These are phyloP conservation scores for Elymnias hypermnestra DNA, from an alignment of 1,140 invertebrate species.

Conservation along the genomic window DNA sequence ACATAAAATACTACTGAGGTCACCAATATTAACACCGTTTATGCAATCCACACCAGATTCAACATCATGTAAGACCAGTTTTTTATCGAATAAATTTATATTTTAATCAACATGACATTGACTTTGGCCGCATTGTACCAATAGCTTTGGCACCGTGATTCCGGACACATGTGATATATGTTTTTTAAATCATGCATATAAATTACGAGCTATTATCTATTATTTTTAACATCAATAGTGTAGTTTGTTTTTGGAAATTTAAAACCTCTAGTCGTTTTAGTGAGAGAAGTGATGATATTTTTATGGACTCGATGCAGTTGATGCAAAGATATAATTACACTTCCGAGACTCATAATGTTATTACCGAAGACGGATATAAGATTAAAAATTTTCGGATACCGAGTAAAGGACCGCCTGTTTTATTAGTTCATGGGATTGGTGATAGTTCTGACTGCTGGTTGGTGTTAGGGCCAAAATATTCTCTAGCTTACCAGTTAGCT, in stretches of 20 bases:
- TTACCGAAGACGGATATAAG: constrained; percentile 52
- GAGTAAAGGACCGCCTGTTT: constrained; percentile 41
- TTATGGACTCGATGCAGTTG: constrained; percentile 36
- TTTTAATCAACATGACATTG: constrained; percentile 30
- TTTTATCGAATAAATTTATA: constrained; percentile 9
- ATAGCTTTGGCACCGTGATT: constrained; percentile 16
- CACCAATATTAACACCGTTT: too few relatives aligned
- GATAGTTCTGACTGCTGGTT: constrained; percentile 60
- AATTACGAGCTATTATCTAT: constrained; percentile 5
- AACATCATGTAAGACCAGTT: constrained; percentile 12
- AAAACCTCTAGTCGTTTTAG: not conserved
- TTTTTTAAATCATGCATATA: constrained; percentile 14
- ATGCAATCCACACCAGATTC: too few relatives aligned
- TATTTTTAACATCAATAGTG: constrained; percentile 2
- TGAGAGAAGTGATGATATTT: constrained; percentile 10
- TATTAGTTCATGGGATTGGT: constrained; percentile 51
- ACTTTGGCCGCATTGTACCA: constrained; percentile 19
- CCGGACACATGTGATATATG: constrained; percentile 13
- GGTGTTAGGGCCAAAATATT: constrained; percentile 40
- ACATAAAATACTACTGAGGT: too few relatives aligned
- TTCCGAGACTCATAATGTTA: constrained; percentile 33
- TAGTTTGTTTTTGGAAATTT: not conserved
- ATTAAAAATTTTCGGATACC: constrained; percentile 45
- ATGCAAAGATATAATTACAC: constrained; percentile 39
- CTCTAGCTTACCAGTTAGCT: constrained; percentile 60